Conservation (phyloP, 2,797 vertebrate species). For the Darevskia nairensis region DNA sequence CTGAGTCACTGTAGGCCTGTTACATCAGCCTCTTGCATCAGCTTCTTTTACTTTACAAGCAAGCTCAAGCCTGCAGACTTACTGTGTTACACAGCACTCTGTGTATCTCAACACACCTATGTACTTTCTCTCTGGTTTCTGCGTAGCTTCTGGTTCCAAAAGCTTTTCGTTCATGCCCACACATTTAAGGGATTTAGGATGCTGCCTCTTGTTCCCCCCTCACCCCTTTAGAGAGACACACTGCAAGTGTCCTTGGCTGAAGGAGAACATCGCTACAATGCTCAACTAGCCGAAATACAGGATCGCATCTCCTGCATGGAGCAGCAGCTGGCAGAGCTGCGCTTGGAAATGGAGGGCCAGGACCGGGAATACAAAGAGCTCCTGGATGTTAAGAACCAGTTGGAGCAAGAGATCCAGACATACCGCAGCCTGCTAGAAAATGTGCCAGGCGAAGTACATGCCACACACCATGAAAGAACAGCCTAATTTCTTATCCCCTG, state of each 20-base stretch:
- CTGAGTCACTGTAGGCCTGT: too few relatives aligned
- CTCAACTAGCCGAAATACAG: constrained; percentile 84
- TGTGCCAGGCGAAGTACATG: constrained; percentile 20
- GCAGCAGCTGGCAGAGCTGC: constrained; percentile 76
- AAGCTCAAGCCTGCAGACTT: too few relatives aligned
- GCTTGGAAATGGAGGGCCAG: constrained; percentile 79
- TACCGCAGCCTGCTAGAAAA: constrained; percentile 87
- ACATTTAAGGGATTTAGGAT: neutral
- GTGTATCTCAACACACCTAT: too few relatives aligned
- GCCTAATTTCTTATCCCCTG: neutral
- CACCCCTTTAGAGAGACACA: constrained; percentile 80
- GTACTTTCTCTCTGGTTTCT: neutral
- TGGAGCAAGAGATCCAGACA: constrained; percentile 87
- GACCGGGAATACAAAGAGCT: constrained; percentile 81
- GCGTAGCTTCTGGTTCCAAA: neutral
- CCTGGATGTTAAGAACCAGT: constrained; percentile 83
- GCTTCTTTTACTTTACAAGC: too few relatives aligned
- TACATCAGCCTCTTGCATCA: too few relatives aligned
- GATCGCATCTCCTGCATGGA: constrained; percentile 76
- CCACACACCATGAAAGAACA: too few relatives aligned
- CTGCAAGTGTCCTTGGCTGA: constrained; percentile 74
- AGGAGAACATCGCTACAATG: constrained; percentile 83
- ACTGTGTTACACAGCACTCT: too few relatives aligned
- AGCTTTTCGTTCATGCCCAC: neutral
- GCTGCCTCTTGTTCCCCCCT: neutral